Base-by-base conservation (phyloP, 2,888 invertebrate genomes). In the Gisinianus flammeolus region DNA sequence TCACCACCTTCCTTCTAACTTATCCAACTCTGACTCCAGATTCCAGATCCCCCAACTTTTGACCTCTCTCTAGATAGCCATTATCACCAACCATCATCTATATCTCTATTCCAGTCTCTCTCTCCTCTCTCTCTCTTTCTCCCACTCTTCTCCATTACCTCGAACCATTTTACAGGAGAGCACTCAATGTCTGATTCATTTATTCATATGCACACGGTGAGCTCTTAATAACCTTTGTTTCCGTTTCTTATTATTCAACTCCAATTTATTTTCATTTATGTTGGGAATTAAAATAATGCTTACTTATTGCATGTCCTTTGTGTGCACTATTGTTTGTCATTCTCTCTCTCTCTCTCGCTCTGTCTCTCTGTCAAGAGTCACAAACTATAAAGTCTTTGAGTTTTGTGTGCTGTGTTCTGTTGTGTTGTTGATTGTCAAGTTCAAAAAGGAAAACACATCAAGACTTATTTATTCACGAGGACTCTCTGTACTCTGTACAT, bases 1-100 rank as follows among this genome's bases (percentile, higher is more conserved):
- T 76, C 76, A 76, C 67, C 76, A 69, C 68, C 69, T 52, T 0
- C 74, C 6, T 26, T 30, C 22, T 24, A 74, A 64, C 24, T 52
- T 64, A n/a, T 66, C 64, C 30, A 62, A n/a, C 64, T 66, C 26
- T 64, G 16, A 30, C 28, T 74, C 26, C 35, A 62, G 22, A 64
- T 73, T 73, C 26, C 69, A 69, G 54, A 52, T 33, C 28, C 52
- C 54, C 24, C 56, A 76, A 76, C 68, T 76, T 76, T 54, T 76
- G 76, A 76, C 76, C 76, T 76, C 76, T 76, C 75, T 76, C 76
- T 24, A 58, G 76, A 56, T 76, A 76, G 76, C 76, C 76, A 76
- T 76, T 76, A 76, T 76, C 68, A 35, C 35, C 16, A 56, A 62
- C 71, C 28, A 54, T 28, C 30, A 22, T 30, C 31, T 28, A 12